Evolutionary conservation across 2,888 invertebrate species (phyloP), one percentile per base, ranked within the genome.

Genomic region (Drosophila heteroneura): DNA sequence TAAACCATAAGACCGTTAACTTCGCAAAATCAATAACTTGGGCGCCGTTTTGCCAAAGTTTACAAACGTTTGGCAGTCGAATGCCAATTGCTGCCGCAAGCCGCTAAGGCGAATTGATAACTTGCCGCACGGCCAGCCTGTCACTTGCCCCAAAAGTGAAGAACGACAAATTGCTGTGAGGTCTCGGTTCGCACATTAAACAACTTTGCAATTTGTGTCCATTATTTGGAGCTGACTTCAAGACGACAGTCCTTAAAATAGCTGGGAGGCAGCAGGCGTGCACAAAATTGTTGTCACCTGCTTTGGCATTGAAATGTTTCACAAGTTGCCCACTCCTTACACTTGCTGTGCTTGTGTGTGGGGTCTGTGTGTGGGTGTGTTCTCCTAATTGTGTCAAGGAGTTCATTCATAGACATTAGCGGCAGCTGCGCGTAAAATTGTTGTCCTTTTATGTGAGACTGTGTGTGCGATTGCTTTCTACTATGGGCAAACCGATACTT

Each of bases 361-460:
- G 39, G 39, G 33, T 53, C 22, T 26, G 22, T 41, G 39, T 26
- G 63, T 35, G 60, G 47, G 56, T 59, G 61, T 61, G 49, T 64
- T 28, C 56, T 56, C 75, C 78, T 90, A 89, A 91, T 89, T 90
- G 89, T 90, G 89, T 91, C 89, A 90, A 90, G 91, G 86, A 91
- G 91, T 90, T 91, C 85, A 90, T 91, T 91, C 82, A 79, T 79
- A 81, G 90, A 89, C 90, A 86, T 86, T 89, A 86, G 89, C 82
- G 77, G 65, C 71, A 79, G 58, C 83, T 66, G 70, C 64, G 75
- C 68, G 74, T 63, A 73, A 74, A 83, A 74, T 74, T 75, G 62
- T 67, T 51, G 67, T 74, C 28, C 30, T 58, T 44, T 35, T 53
- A 19, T 68, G 64, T 61, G 54, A 12, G 22, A 26, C 39, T 60